These are phyloP conservation scores for Hoplodrina blanda DNA, from an alignment of 2,888 invertebrate species.

Conservation along the genomic window DNA sequence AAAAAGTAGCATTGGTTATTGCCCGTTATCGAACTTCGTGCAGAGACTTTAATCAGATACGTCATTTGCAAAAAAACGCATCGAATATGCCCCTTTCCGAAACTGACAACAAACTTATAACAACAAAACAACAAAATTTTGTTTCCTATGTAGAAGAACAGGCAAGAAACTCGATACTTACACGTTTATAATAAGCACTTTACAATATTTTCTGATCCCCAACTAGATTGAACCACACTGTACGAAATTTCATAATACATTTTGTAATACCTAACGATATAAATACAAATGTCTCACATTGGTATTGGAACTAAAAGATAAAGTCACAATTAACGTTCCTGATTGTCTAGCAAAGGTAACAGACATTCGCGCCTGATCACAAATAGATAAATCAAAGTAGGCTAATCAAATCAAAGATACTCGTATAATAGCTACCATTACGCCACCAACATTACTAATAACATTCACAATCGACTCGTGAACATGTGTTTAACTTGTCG, in stretches of 20 bases:
- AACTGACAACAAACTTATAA: no score
- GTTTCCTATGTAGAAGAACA: no score
- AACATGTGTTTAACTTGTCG: constrained; percentile 64
- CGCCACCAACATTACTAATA: constrained; percentile 39
- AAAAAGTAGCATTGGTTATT: no score
- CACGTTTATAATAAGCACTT: no score
- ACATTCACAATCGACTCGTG: constrained; percentile 50
- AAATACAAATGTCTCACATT: constrained; percentile 12
- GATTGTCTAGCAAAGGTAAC: constrained; percentile 35
- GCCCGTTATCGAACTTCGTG: no score
- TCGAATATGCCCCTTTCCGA: no score
- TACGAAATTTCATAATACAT: not conserved
- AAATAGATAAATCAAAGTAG: constrained; percentile 53
- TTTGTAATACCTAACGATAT: not conserved
- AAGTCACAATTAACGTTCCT: constrained; percentile 47
- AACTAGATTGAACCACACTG: not conserved
- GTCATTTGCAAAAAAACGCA: no score
- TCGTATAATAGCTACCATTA: constrained; percentile 42
- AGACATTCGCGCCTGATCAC: constrained; percentile 49
- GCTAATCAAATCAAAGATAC: constrained; percentile 51
- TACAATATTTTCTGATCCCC: no score
- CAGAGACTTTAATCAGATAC: no score
- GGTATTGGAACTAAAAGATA: constrained; percentile 31
- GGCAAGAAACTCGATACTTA: no score
- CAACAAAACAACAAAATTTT: no score